phyloP scores from a whole-genome alignment of 2,888 invertebrate species.

The Leptinotarsa juncta region DNA sequence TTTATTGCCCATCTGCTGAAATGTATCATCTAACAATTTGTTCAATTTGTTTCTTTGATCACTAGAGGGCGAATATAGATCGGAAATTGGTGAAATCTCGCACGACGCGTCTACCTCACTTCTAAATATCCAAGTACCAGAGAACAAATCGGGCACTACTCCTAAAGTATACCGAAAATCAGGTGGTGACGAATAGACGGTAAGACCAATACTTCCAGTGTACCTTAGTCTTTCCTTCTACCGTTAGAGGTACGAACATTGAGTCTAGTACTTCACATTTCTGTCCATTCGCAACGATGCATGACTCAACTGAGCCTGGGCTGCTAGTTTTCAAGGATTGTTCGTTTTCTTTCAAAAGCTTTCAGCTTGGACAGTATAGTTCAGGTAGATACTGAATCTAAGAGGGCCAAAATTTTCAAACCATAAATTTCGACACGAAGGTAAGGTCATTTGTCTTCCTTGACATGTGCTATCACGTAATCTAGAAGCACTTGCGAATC shows the following conservation, averaged over 20 bases:
- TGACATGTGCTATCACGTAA: background rate
- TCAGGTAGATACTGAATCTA: background rate
- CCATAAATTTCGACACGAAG: background rate
- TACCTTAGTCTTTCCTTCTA: slow-evolving; percentile 21
- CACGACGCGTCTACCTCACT: too few relatives aligned
- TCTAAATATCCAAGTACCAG: too few relatives aligned
- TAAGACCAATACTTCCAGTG: slow-evolving; percentile 22
- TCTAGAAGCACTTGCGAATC: background rate
- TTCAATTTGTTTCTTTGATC: too few relatives aligned
- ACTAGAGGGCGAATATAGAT: too few relatives aligned
- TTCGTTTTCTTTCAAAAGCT: background rate
- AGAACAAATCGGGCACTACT: slow-evolving; percentile 29
- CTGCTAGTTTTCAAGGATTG: background rate
- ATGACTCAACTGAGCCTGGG: background rate
- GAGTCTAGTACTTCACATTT: slow-evolving; percentile 23
- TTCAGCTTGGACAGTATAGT: slow-evolving; percentile 12
- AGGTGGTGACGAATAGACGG: too few relatives aligned
- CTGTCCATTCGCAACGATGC: slow-evolving; percentile 13
- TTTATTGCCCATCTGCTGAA: too few relatives aligned
- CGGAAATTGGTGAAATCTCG: too few relatives aligned
- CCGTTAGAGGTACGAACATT: slow-evolving; percentile 23
- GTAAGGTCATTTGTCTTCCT: background rate
- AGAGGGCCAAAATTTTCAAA: background rate
- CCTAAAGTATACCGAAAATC: slow-evolving; percentile 29
- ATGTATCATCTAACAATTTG: too few relatives aligned